Evolutionary conservation across 53 echinoderm and acorn worm species (phyloP).

Genomic region (Patiria pectinifera): DNA sequence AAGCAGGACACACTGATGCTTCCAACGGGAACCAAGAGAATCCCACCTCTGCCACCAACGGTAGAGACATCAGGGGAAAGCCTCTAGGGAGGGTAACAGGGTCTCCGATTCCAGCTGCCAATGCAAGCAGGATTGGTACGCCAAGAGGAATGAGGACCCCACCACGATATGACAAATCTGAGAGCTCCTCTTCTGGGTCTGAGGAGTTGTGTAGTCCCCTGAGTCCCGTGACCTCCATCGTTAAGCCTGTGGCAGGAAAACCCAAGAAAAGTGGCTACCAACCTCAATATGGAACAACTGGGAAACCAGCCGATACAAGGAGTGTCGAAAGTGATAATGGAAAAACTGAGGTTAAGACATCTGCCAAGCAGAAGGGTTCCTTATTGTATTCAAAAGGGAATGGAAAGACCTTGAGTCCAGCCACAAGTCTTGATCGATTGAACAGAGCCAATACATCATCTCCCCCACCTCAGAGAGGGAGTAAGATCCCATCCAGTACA

Average conservation of each 20-base stretch:
- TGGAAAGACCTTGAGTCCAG: slow-evolving; percentile 56
- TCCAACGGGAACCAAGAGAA: slow-evolving; percentile 54
- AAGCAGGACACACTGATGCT: slow-evolving; percentile 41
- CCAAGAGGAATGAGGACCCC: slow-evolving; percentile 68
- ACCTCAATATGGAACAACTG: slow-evolving; percentile 48
- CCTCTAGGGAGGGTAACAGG: slow-evolving; percentile 33
- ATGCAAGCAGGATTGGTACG: slow-evolving; percentile 70
- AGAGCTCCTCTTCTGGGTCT: slow-evolving; percentile 82
- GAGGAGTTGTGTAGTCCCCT: slow-evolving; percentile 77
- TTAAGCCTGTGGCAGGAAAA: slow-evolving; percentile 31
- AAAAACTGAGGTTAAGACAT: slow-evolving; percentile 10
- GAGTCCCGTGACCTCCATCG: slow-evolving; percentile 47
- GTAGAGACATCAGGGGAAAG: slow-evolving; percentile 44
- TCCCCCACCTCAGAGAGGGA: slow-evolving; percentile 70
- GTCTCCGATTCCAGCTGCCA: slow-evolving; percentile 64
- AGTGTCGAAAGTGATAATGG: slow-evolving; percentile 57
- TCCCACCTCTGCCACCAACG: slow-evolving; percentile 53
- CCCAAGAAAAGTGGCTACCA: slow-evolving; percentile 29
- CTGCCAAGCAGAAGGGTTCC: slow-evolving; percentile 46
- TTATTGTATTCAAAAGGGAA: slow-evolving; percentile 52
- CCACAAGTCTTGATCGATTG: slow-evolving; percentile 58
- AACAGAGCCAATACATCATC: slow-evolving; percentile 59
- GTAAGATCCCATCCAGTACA: slow-evolving; percentile 83
- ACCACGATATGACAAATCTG: slow-evolving; percentile 77
- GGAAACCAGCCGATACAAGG: slow-evolving; percentile 21